phyloP scores from a whole-genome alignment of 2,797 vertebrate species.

The Tangara arthus region DNA sequence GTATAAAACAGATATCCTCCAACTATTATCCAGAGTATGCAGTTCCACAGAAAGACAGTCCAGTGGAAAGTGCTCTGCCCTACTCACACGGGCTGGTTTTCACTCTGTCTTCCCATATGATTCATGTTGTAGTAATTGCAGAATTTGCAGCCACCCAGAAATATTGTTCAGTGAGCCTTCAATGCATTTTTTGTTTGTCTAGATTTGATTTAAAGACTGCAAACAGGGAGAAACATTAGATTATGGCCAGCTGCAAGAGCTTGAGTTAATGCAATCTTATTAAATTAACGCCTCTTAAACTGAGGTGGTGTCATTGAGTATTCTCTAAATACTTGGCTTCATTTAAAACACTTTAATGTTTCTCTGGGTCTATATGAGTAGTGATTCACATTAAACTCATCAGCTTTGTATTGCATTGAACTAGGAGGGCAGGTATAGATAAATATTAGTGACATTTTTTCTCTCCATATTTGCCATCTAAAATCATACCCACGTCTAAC shows the following conservation, averaged over 20 bases:
- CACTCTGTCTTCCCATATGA: background rate
- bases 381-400: background rate
- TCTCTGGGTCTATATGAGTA: background rate
- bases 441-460: background rate
- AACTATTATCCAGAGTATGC: background rate
- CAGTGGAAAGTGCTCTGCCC: background rate
- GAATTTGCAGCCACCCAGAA: background rate
- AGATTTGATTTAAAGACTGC: background rate
- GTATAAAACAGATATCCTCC: background rate
- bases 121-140: background rate
- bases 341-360: background rate
- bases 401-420: background rate
- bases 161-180: background rate
- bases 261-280: background rate
- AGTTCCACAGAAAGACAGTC: background rate
- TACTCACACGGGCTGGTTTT: background rate
- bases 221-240: background rate
- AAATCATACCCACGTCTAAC: accelerated
- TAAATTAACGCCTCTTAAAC: background rate
- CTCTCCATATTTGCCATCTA: background rate
- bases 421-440: background rate
- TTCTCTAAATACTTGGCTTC: background rate
- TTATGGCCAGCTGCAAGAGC: background rate
- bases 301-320: background rate
- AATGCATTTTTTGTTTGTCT: background rate